These are phyloP conservation scores for Uloborus diversus DNA, from an alignment of 1,140 invertebrate genomes.

Conservation along the genomic window DNA sequence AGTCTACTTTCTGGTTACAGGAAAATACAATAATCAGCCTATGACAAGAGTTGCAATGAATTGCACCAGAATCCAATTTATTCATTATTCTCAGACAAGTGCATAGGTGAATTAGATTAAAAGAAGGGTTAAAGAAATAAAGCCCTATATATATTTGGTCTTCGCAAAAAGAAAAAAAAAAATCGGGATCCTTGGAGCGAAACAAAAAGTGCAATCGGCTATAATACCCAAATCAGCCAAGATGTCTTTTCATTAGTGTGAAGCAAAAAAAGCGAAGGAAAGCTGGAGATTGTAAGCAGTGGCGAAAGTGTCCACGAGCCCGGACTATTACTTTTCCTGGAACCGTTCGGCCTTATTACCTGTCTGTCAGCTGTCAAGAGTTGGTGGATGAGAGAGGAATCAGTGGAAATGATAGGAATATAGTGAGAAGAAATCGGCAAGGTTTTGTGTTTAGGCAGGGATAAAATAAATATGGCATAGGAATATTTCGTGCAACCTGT, in stretches of 20 bases:
- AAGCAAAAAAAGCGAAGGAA: constrained; percentile 37
- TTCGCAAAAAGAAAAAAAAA: background rate
- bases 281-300: constrained; percentile 31
- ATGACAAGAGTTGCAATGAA: background rate
- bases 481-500: background rate
- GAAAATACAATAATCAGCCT: background rate
- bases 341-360: constrained; percentile 42
- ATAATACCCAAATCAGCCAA: constrained; percentile 46
- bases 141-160: background rate
- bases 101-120: background rate
- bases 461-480: background rate
- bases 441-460: background rate
- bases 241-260: constrained; percentile 41
- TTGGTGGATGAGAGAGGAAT: constrained; percentile 19
- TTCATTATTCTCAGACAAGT: background rate
- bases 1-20: too few species aligned
- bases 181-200: background rate
- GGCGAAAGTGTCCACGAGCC: constrained; percentile 48
- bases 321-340: constrained; percentile 49
- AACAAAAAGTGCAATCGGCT: constrained; percentile 21
- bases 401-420: too few species aligned
- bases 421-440: constrained; percentile 27
- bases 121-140: background rate
- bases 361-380: constrained; percentile 33
- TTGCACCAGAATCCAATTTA: background rate